phyloP scores from a whole-genome alignment of 2,888 invertebrate genomes.

The Euplagia quadripunctaria region DNA sequence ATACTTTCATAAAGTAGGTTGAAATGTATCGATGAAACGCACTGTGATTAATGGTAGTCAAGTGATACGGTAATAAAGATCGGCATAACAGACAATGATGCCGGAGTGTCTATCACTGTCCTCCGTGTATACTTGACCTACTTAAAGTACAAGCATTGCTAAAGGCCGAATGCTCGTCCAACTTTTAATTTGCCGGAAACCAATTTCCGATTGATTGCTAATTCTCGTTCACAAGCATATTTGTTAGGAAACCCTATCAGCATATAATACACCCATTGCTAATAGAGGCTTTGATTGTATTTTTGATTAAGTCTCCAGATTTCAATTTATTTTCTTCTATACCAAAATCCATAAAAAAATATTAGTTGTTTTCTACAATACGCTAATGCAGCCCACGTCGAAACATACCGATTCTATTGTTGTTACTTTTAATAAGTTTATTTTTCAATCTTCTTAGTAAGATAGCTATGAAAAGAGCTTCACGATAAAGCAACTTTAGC shows the following conservation, averaged over 20 bases:
- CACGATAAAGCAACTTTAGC: conserved; percentile 35
- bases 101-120: conserved; percentile 64
- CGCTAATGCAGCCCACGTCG: conserved; percentile 51
- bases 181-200: conserved; percentile 69
- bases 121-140: conserved; percentile 82
- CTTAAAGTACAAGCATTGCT: conserved; percentile 69
- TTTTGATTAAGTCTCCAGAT: conserved; percentile 14
- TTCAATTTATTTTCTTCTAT: not conserved
- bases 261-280: conserved; percentile 30
- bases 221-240: conserved; percentile 54
- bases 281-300: conserved; percentile 17
- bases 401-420: conserved; percentile 19
- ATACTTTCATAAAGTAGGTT: conserved; percentile 63
- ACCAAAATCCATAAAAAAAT: not conserved
- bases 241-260: conserved; percentile 48
- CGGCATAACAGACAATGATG: conserved; percentile 62
- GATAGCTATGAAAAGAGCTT: conserved; percentile 33
- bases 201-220: conserved; percentile 67
- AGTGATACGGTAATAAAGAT: conserved; percentile 76
- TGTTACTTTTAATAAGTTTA: not conserved
- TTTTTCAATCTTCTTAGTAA: conserved; percentile 24
- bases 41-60: conserved; percentile 73
- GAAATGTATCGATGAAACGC: conserved; percentile 65
- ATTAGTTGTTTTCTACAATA: not conserved
- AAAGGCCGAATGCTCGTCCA: conserved; percentile 60